Conservation (phyloP, 2,797 vertebrate genomes). For the Capromys pilorides region DNA sequence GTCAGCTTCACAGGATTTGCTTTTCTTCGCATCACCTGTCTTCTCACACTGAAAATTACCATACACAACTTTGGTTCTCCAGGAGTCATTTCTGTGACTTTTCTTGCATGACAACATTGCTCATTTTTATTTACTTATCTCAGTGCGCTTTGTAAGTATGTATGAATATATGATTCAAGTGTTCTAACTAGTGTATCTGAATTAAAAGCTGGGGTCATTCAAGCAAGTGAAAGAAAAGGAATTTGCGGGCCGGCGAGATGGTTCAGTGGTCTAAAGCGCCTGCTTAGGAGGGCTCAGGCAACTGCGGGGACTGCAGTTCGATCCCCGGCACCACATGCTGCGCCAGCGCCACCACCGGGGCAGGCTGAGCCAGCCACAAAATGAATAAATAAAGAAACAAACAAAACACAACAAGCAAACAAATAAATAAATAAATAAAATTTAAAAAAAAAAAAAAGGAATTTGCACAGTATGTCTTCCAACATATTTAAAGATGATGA, state of each 20-base stretch:
- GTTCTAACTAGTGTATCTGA: not conserved
- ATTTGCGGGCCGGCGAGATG: too few relatives aligned
- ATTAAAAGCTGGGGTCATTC: constrained; percentile 14
- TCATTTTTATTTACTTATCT: not conserved
- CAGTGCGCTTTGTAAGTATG: not conserved
- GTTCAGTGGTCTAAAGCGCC: too few relatives aligned
- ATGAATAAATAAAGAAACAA: too few relatives aligned
- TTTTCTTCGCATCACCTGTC: constrained; percentile 87
- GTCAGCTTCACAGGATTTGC: constrained; percentile 79
- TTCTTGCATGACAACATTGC: not conserved
- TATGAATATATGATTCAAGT: not conserved
- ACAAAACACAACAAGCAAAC: too few relatives aligned
- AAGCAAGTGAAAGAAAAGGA: not conserved
- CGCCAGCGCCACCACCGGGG: too few relatives aligned
- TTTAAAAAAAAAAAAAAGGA: not conserved
- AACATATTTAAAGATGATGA: too few relatives aligned
- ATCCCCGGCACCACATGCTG: too few relatives aligned
- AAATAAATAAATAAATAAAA: too few relatives aligned
- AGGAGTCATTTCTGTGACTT: not conserved
- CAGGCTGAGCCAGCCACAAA: too few relatives aligned
- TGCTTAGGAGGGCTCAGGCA: too few relatives aligned
- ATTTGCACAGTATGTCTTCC: not conserved
- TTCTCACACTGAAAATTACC: constrained; percentile 82
- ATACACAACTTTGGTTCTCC: not conserved
- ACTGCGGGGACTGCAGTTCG: too few relatives aligned